These are phyloP conservation scores for Echinarachnius parma DNA, from an alignment of 53 echinoderm and acorn worm genomes.

Conservation along the genomic window DNA sequence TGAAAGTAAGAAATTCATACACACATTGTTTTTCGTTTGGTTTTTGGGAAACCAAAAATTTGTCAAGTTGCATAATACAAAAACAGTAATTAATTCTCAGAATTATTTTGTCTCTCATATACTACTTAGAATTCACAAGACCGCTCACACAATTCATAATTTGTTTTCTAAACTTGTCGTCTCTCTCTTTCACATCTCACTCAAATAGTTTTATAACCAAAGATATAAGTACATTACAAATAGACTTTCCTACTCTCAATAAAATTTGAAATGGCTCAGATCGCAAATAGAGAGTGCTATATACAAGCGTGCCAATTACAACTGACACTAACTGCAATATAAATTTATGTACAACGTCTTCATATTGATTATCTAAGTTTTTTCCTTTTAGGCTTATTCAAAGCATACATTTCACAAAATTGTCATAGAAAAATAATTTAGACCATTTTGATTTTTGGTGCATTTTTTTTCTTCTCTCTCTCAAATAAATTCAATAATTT, in stretches of 20 bases:
- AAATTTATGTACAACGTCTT: slow-evolving; percentile 28
- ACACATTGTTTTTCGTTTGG: slow-evolving; percentile 4
- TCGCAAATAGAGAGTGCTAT: slow-evolving; percentile 16
- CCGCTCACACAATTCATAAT: slow-evolving; percentile 27
- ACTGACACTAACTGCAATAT: slow-evolving; percentile 15
- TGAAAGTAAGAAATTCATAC: slow-evolving; percentile 42
- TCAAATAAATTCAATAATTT: no score
- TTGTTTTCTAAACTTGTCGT: background rate
- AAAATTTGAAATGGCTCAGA: slow-evolving; percentile 47
- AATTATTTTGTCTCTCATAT: slow-evolving; percentile 7
- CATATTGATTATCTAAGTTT: slow-evolving; percentile 5
- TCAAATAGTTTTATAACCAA: slow-evolving; percentile 21
- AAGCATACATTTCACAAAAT: slow-evolving; percentile 27
- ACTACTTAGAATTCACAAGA: slow-evolving; percentile 1
- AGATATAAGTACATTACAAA: slow-evolving; percentile 39
- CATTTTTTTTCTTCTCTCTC: no score
- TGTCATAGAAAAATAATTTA: slow-evolving; percentile 38
- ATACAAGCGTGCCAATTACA: slow-evolving; percentile 36
- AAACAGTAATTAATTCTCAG: slow-evolving; percentile 3
- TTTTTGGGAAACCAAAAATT: background rate
- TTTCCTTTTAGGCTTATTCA: slow-evolving; percentile 27
- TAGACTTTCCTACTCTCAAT: slow-evolving; percentile 19
- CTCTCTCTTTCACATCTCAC: slow-evolving; percentile 6
- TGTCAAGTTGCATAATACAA: slow-evolving; percentile 21
- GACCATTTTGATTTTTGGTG: no score